Conservation (phyloP, 30 jellyfish, hydroid and myxozoan genomes). For the Phacellophora camtschatica region DNA sequence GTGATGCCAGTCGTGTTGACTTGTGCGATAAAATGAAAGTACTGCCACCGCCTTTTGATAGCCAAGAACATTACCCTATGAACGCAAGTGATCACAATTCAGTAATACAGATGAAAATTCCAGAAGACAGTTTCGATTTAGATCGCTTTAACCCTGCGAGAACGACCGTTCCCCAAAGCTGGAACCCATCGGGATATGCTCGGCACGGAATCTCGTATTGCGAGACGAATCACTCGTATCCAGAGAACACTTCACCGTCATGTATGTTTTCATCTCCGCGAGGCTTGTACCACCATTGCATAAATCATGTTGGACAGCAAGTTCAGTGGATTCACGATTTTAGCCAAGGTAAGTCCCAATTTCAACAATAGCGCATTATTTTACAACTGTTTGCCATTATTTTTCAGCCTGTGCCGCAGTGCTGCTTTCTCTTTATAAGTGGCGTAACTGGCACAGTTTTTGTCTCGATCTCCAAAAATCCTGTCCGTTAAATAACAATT, state of each 20-base stretch:
- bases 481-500: too few relatives aligned
- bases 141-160: not conserved
- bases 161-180: not conserved
- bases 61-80: not conserved
- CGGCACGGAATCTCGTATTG: constrained; percentile 25
- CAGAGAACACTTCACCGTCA: constrained; percentile 5
- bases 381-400: too few relatives aligned
- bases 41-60: not conserved
- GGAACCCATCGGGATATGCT: constrained; percentile 24
- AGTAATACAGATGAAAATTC: not conserved
- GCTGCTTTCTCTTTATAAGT: too few relatives aligned
- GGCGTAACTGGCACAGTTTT: too few relatives aligned
- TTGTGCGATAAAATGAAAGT: not conserved
- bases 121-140: not conserved
- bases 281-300: constrained; percentile 13
- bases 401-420: too few relatives aligned
- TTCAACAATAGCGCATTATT: too few relatives aligned
- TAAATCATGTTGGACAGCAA: constrained; percentile 32
- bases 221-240: constrained; percentile 23
- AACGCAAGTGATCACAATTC: not conserved
- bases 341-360: constrained; percentile 64
- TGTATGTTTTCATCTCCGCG: constrained; percentile 38
- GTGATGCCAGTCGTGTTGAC: not conserved
- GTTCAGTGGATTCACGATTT: constrained; percentile 48
- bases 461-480: too few relatives aligned